Evolutionary conservation across 2,888 invertebrate species (phyloP).

Genomic region (Callimorpha dominula): DNA sequence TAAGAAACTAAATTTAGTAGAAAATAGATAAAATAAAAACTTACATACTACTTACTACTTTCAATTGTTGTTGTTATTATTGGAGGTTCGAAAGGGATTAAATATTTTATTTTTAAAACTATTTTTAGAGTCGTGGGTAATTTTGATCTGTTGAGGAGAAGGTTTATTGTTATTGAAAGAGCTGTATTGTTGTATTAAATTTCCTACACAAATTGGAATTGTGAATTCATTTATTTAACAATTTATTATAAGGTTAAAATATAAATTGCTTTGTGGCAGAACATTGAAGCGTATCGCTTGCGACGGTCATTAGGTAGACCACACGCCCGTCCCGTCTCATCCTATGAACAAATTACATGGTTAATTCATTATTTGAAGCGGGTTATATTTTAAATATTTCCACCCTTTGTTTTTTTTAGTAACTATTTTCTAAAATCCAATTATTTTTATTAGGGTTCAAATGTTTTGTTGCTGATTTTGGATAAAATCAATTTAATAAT

Average conservation of each 20-base stretch:
- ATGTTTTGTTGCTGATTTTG: too few relatives aligned
- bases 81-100: too few relatives aligned
- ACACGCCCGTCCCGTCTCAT: conserved; percentile 49
- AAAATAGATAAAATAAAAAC: too few relatives aligned
- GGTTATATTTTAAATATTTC: conserved; percentile 33
- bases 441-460: too few relatives aligned
- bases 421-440: background rate
- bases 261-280: conserved; percentile 63
- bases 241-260: conserved; percentile 55
- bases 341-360: conserved; percentile 64
- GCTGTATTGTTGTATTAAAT: background rate
- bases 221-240: conserved; percentile 45
- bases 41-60: too few relatives aligned
- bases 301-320: conserved; percentile 62
- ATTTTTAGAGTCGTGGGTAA: too few relatives aligned
- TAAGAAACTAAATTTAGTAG: too few relatives aligned
- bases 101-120: too few relatives aligned
- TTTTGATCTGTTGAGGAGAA: too few relatives aligned
- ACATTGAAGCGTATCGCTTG: conserved; percentile 56
- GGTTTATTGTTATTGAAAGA: too few relatives aligned
- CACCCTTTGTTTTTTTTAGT: conserved; percentile 18
- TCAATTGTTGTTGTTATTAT: too few relatives aligned
- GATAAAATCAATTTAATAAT: too few relatives aligned
- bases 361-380: conserved; percentile 60
- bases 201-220: conserved; percentile 26